phyloP scores from a whole-genome alignment of 2,113 vertebrate genomes.

The Ictidomys tridecemlineatus region DNA sequence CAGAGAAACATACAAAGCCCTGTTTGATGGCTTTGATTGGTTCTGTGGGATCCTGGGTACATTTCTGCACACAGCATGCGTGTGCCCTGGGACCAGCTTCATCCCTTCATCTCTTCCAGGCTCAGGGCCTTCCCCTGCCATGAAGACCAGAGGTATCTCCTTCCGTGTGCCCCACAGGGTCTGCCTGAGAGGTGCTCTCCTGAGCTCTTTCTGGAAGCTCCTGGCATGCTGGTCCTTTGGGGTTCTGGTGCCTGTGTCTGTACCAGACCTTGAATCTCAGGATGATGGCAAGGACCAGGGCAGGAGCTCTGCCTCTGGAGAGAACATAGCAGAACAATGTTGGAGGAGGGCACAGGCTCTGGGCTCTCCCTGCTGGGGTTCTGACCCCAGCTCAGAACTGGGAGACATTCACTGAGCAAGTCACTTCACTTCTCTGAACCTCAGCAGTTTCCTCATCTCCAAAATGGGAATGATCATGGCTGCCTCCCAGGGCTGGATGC shows the following conservation, averaged over 20 bases:
- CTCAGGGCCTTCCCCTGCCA: accelerated
- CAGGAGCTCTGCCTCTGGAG: neutral
- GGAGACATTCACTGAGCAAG: neutral
- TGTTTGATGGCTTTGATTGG: neutral
- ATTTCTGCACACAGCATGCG: neutral
- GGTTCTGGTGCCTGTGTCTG: neutral
- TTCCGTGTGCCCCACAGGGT: neutral
- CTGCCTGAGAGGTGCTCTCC: neutral
- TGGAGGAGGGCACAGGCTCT: neutral
- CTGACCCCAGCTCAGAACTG: neutral
- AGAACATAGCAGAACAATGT: no score
- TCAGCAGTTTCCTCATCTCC: neutral
- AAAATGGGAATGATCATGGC: neutral
- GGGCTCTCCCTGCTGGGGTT: neutral
- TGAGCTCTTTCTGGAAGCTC: neutral
- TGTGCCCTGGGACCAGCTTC: neutral
- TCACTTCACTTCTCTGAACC: neutral
- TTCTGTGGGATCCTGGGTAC: neutral
- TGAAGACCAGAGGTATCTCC: neutral
- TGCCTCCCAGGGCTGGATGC: neutral
- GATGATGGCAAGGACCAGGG: no score
- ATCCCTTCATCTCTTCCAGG: neutral
- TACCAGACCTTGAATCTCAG: no score
- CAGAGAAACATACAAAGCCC: neutral
- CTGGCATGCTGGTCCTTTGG: neutral